Percentiles rank a stretch among this genome's conserved stretches.
Conservation (phyloP, 2,113 vertebrate species). For the Cephalopholis sonnerati region DNA sequence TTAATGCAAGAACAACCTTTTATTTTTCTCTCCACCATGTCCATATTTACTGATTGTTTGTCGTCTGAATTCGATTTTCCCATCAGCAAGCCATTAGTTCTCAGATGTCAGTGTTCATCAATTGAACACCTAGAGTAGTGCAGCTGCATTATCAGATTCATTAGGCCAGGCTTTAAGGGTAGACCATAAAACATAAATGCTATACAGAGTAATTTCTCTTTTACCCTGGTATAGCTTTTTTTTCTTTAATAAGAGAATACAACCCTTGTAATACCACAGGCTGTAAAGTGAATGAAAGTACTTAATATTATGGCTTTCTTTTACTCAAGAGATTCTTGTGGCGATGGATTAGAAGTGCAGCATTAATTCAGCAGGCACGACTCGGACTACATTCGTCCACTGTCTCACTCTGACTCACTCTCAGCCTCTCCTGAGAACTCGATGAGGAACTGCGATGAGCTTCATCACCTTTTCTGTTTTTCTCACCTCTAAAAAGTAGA, state of each 20-base stretch:
- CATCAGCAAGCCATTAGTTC: not conserved
- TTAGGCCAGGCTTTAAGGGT: not conserved
- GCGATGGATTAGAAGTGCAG: conserved; percentile 11
- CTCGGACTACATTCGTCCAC: not conserved
- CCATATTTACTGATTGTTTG: not conserved
- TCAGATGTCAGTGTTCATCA: not conserved
- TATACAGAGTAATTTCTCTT: not conserved
- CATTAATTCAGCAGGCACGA: conserved; percentile 8
- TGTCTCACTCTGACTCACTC: not conserved
- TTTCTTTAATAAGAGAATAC: not conserved
- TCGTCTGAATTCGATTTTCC: not conserved
- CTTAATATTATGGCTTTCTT: not conserved
- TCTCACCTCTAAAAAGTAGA: not conserved
- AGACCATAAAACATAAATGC: not conserved
- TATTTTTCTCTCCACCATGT: not conserved
- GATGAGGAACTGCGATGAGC: not conserved
- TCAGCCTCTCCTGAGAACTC: not conserved
- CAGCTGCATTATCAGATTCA: not conserved
- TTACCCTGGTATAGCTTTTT: no score
- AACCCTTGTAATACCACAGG: not conserved
- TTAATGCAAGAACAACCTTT: not conserved
- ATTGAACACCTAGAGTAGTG: not conserved
- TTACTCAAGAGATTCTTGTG: not conserved
- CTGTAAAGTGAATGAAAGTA: not conserved
- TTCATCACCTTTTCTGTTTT: not conserved